phyloP scores from a whole-genome alignment of 1,140 invertebrate genomes.

The Phenacoccus solenopsis region DNA sequence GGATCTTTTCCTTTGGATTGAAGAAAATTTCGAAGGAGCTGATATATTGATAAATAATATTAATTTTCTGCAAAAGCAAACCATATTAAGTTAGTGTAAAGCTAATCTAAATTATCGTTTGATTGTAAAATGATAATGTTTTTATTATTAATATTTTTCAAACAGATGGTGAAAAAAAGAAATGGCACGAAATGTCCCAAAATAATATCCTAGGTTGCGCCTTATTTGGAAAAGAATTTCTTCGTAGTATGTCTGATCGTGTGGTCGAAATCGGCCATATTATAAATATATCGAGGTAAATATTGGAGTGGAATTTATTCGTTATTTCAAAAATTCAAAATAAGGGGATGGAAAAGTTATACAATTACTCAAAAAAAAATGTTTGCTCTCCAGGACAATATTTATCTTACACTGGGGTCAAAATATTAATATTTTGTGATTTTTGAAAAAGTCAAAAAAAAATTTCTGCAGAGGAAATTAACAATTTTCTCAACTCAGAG shows the following conservation, averaged over 20 bases:
- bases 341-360: no score
- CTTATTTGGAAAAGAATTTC: not conserved
- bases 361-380: no score
- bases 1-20: constrained; percentile 49
- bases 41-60: constrained; percentile 65
- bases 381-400: no score
- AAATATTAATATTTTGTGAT: no score
- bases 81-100: constrained; percentile 24
- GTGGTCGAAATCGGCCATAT: not conserved
- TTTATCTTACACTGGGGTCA: no score
- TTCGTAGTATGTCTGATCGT: not conserved
- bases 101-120: not conserved
- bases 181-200: not conserved
- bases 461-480: no score
- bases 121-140: no score
- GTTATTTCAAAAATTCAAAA: not conserved
- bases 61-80: constrained; percentile 29
- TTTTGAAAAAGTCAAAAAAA: no score
- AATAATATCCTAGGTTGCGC: not conserved
- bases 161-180: not conserved
- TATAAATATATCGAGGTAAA: not conserved
- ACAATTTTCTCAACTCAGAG: no score
- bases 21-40: constrained; percentile 44
- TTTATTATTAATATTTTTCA: no score
- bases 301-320: not conserved